Conservation (phyloP, 2,797 vertebrate species). For the Aphelocoma californica region DNA sequence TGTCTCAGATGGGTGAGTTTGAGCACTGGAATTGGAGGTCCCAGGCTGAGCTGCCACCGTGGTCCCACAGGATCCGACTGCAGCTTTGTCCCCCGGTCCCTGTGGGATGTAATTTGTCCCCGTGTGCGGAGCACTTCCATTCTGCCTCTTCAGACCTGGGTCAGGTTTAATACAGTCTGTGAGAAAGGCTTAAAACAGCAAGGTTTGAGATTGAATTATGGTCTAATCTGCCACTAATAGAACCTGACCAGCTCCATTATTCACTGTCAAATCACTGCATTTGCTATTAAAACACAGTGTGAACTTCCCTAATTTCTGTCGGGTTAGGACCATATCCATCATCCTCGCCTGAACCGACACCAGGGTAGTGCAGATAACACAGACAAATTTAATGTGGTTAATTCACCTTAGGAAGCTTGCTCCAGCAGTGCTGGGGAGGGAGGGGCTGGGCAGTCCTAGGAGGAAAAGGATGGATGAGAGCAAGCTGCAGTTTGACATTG, state of each 20-base stretch:
- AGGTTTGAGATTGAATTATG: constrained; percentile 57
- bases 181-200: constrained; percentile 52
- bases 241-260: constrained; percentile 61
- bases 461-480: constrained; percentile 55
- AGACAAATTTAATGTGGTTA: constrained; percentile 49
- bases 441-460: constrained; percentile 43
- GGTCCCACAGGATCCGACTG: rapidly evolving
- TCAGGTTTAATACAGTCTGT: constrained; percentile 52
- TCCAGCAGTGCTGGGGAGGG: not conserved
- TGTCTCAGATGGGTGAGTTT: not conserved
- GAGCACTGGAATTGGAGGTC: not conserved
- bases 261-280: constrained; percentile 60
- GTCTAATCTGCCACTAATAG: constrained; percentile 65
- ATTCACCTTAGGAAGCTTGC: constrained; percentile 50
- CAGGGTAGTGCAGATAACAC: constrained; percentile 45
- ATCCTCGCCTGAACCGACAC: constrained; percentile 30
- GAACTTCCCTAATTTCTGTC: constrained; percentile 64
- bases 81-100: not conserved
- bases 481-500: constrained; percentile 41
- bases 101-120: not conserved
- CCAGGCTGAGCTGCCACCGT: not conserved
- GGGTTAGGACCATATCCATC: constrained; percentile 56
- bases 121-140: not conserved
- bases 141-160: constrained; percentile 1
- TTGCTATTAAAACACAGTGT: constrained; percentile 58